phyloP scores from a whole-genome alignment of 2,113 vertebrate genomes.

The Equus przewalskii region DNA sequence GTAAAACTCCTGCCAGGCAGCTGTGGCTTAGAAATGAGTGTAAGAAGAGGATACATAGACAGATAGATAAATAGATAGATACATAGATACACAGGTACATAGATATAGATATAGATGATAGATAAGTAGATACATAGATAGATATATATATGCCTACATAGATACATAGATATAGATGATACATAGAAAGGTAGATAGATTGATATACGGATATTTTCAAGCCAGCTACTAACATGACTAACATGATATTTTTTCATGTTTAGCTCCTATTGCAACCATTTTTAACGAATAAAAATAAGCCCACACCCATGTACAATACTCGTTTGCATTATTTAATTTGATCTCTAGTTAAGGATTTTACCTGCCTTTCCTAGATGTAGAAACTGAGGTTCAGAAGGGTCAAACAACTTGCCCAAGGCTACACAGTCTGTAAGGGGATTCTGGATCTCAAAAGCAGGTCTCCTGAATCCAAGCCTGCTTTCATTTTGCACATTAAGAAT shows the following conservation, averaged over 20 bases:
- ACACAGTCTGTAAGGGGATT: not conserved
- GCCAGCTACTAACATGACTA: not conserved
- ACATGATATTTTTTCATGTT: not conserved
- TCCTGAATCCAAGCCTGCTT: not conserved
- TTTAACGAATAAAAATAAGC: not conserved
- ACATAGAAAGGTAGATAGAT: not conserved
- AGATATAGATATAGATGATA: no score
- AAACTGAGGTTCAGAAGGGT: not conserved
- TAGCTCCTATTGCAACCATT: not conserved
- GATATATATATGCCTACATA: no score
- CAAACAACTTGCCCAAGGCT: not conserved
- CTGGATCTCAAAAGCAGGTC: not conserved
- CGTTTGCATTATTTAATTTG: not conserved
- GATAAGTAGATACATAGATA: no score
- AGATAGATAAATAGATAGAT: not conserved
- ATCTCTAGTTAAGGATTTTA: not conserved
- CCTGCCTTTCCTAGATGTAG: not conserved
- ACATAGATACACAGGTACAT: no score
- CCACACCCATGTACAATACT: not conserved
- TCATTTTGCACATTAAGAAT: not conserved
- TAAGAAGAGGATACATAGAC: not conserved
- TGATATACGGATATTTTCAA: not conserved
- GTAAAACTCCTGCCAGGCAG: not conserved
- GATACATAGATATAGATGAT: not conserved
- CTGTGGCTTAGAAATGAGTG: not conserved